Evolutionary conservation across 2,113 vertebrate genomes (phyloP).

Genomic region (Dinomys branickii): DNA sequence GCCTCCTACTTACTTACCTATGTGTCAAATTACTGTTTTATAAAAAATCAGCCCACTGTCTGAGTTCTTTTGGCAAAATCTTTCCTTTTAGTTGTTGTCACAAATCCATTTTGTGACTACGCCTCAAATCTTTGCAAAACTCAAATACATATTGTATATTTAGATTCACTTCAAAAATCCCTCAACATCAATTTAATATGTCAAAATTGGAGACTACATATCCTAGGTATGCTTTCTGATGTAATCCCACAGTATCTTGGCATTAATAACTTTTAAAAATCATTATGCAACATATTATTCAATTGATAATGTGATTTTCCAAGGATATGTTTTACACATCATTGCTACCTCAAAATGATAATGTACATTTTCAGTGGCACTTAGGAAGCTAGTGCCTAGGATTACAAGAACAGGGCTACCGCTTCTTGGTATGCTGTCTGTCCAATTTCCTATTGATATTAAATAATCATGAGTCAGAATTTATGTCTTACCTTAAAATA

Average conservation of each 20-base stretch:
- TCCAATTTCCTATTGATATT: not conserved
- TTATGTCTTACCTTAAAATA: not conserved
- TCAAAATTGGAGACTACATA: not conserved
- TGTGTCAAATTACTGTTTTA: not conserved
- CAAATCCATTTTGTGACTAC: not conserved
- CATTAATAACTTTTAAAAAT: not conserved
- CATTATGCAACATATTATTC: not conserved
- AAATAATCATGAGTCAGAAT: not conserved
- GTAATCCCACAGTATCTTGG: not conserved
- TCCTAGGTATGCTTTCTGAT: not conserved
- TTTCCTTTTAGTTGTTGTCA: not conserved
- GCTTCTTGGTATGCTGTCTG: not conserved
- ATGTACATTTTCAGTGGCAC: not conserved
- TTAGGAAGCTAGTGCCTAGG: not conserved
- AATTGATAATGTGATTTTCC: not conserved
- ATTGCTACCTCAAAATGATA: not conserved
- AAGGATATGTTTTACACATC: not conserved
- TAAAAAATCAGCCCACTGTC: not conserved
- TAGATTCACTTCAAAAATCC: not conserved
- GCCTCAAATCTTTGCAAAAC: not conserved
- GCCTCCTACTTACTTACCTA: not conserved
- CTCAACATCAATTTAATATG: not conserved
- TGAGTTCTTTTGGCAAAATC: not conserved
- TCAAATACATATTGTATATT: not conserved
- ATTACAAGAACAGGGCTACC: not conserved